phyloP scores from a whole-genome alignment of 1,140 invertebrate species.

The Dryas iulia region DNA sequence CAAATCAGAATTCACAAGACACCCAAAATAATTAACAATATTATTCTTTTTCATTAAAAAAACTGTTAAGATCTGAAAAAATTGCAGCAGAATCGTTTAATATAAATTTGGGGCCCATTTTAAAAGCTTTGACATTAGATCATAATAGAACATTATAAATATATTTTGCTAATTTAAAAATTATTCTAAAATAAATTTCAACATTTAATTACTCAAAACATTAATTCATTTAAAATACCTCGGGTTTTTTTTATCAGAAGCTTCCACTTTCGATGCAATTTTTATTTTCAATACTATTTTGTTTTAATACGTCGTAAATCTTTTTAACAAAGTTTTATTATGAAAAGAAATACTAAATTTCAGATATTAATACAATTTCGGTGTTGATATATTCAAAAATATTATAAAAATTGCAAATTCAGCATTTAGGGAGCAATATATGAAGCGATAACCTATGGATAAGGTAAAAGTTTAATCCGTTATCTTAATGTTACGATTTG shows the following conservation, averaged over 20 bases:
- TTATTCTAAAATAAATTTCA: not conserved
- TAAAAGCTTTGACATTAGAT: not conserved
- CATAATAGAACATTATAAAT: not conserved
- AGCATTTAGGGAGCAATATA: conserved; percentile 11
- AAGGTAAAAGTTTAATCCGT: conserved; percentile 26
- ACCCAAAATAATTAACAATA: not conserved
- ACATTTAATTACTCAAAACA: not conserved
- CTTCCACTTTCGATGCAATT: not conserved
- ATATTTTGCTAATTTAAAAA: not conserved
- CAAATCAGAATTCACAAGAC: not conserved
- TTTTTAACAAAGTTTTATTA: not conserved
- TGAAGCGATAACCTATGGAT: conserved; percentile 21
- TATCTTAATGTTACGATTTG: conserved; percentile 5
- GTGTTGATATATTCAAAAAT: not conserved
- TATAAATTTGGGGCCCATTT: not conserved
- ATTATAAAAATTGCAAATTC: conserved; percentile 7
- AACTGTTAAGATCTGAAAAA: not conserved
- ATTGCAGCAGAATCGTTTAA: not conserved
- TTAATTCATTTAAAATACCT: not conserved
- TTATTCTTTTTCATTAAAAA: not conserved
- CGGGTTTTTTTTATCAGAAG: not conserved
- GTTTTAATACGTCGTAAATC: too few relatives aligned
- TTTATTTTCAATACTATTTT: not conserved
- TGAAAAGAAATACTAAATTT: not conserved
- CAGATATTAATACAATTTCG: not conserved